phyloP scores from a whole-genome alignment of 2,888 invertebrate genomes.

The Apodemia duryi region DNA sequence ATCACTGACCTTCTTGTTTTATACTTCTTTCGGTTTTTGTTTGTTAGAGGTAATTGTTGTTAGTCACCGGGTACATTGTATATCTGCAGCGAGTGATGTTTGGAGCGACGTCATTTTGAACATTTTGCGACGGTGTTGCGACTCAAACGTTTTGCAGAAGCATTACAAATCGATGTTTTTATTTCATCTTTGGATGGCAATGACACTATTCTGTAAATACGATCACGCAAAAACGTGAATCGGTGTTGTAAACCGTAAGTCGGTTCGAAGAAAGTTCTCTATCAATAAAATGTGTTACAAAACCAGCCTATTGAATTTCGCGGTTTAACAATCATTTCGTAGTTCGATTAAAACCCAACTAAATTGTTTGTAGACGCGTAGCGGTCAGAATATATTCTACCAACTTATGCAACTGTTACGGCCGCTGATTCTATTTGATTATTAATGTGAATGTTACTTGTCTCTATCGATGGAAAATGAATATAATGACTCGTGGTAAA shows the following conservation, averaged over 20 bases:
- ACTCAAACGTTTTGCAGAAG: background rate
- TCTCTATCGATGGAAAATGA: background rate
- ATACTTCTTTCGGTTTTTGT: no score
- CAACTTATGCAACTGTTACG: background rate
- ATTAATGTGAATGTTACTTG: background rate
- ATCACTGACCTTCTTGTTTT: no score
- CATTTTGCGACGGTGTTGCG: background rate
- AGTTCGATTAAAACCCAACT: background rate
- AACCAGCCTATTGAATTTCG: conserved; percentile 15
- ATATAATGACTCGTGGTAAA: background rate
- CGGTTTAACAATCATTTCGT: conserved; percentile 16
- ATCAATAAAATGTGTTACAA: conserved; percentile 15
- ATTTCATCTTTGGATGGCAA: conserved; percentile 10
- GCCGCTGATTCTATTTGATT: background rate
- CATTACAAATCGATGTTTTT: conserved; percentile 13
- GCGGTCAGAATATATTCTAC: conserved; percentile 1
- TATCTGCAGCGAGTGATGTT: no score
- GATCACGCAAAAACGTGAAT: conserved; percentile 13
- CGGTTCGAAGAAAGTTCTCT: conserved; percentile 13
- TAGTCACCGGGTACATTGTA: no score
- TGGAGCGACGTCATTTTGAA: background rate
- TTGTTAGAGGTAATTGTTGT: no score
- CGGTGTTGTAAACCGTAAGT: conserved; percentile 11
- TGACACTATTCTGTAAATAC: conserved; percentile 11
- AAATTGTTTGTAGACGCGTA: background rate